A percentile compares a stretch with the other conserved stretches of the same genome.
phyloP scores from a whole-genome alignment of 2,113 vertebrate species.

The Lamprologus lemairii region DNA sequence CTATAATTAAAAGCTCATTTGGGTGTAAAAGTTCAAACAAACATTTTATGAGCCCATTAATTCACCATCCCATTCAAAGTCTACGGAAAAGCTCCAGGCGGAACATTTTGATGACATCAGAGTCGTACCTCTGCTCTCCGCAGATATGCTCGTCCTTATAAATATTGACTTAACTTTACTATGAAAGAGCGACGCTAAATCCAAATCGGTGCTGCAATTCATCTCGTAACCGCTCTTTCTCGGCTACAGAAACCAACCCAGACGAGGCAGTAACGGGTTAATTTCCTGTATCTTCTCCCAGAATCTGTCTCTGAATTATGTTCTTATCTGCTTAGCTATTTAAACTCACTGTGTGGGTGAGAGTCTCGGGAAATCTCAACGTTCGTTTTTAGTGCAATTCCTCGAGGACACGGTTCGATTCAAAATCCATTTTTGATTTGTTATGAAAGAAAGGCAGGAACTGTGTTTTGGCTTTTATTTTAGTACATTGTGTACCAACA shows the following conservation, averaged over 20 bases:
- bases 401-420: neutral
- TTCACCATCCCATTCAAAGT: constrained; percentile 31
- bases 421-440: neutral
- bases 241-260: neutral
- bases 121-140: neutral
- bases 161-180: constrained; percentile 23
- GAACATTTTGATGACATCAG: constrained; percentile 35
- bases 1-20: constrained; percentile 68
- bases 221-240: neutral
- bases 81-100: neutral
- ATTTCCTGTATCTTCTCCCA: neutral
- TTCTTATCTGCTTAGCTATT: neutral
- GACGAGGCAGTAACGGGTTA: neutral
- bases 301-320: neutral
- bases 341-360: neutral
- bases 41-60: constrained; percentile 59
- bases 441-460: neutral
- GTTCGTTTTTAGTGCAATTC: neutral
- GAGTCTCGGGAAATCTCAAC: neutral
- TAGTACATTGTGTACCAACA: neutral
- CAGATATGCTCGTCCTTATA: constrained; percentile 17
- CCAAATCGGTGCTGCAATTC: neutral
- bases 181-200: neutral
- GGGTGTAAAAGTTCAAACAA: constrained; percentile 61
- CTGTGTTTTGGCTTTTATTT: neutral